Conservation (phyloP, 2,888 invertebrate species). For the Flexamia atlantica region DNA sequence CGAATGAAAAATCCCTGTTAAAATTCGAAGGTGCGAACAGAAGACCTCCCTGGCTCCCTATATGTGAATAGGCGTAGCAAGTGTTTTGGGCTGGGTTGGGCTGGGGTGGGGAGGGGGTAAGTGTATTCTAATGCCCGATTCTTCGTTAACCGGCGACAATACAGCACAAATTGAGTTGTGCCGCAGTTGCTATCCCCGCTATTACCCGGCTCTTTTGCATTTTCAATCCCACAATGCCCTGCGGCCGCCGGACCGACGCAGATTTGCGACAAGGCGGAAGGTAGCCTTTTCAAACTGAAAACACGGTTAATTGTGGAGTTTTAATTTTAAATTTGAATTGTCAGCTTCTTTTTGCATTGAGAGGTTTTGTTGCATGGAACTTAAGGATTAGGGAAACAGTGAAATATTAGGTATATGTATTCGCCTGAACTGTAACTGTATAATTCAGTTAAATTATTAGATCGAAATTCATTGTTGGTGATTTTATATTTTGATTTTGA, state of each 20-base stretch:
- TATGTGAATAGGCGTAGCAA: too few species aligned
- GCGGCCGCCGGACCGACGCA: constrained; percentile 57
- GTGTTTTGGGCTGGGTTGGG: neutral
- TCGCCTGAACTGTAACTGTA: too few species aligned
- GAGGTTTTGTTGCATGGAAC: too few species aligned
- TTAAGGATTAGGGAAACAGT: too few species aligned
- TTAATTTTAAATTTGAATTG: too few species aligned
- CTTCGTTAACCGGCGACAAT: constrained; percentile 37
- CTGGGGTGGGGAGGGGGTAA: neutral
- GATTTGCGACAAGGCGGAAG: neutral
- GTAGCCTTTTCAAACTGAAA: neutral
- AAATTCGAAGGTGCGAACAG: too few species aligned
- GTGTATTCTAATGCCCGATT: constrained; percentile 38
- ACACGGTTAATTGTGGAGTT: neutral
- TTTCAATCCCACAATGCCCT: constrained; percentile 68
- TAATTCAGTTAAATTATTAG: too few species aligned
- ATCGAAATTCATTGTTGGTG: too few species aligned
- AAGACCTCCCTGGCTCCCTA: neutral
- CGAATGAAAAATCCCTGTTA: too few species aligned
- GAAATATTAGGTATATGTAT: too few species aligned
- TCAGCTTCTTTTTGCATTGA: too few species aligned
- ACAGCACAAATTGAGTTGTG: constrained; percentile 52
- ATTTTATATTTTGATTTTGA: too few species aligned
- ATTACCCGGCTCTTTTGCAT: constrained; percentile 66
- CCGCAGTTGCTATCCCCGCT: constrained; percentile 34